Evolutionary conservation across 1,140 invertebrate species (phyloP).

Genomic region (Epicauta chinensis): DNA sequence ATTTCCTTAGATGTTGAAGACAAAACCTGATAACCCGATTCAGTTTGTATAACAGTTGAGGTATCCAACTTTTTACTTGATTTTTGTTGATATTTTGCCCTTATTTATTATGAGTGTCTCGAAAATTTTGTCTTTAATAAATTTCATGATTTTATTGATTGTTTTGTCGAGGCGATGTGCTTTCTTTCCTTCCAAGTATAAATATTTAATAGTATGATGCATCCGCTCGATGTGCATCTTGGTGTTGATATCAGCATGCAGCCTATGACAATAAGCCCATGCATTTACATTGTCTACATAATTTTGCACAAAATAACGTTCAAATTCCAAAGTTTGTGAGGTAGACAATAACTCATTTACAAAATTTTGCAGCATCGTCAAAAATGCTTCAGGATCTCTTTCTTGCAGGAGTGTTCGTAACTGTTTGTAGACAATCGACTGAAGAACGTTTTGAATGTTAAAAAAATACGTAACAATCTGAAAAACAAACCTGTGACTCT

Average conservation of each 20-base stretch:
- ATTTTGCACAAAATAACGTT: slow-evolving; percentile 13
- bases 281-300: slow-evolving; percentile 7
- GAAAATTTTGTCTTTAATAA: slow-evolving; percentile 17
- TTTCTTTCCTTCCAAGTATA: slow-evolving; percentile 13
- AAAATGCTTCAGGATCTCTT: no score
- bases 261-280: slow-evolving; percentile 15
- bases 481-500: no score
- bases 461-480: no score
- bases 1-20: slow-evolving; percentile 7
- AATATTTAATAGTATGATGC: slow-evolving; percentile 19
- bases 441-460: no score
- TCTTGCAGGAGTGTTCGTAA: no score
- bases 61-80: neutral
- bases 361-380: neutral
- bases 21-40: slow-evolving; percentile 3
- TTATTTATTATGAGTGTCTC: slow-evolving; percentile 5
- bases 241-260: slow-evolving; percentile 10
- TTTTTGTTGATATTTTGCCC: slow-evolving; percentile 4
- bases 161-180: slow-evolving; percentile 14
- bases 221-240: slow-evolving; percentile 18
- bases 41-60: neutral
- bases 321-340: neutral
- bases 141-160: slow-evolving; percentile 10
- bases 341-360: neutral
- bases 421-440: no score